Evolutionary conservation across 1,140 invertebrate species (phyloP).

Genomic region (Penaeus indicus): DNA sequence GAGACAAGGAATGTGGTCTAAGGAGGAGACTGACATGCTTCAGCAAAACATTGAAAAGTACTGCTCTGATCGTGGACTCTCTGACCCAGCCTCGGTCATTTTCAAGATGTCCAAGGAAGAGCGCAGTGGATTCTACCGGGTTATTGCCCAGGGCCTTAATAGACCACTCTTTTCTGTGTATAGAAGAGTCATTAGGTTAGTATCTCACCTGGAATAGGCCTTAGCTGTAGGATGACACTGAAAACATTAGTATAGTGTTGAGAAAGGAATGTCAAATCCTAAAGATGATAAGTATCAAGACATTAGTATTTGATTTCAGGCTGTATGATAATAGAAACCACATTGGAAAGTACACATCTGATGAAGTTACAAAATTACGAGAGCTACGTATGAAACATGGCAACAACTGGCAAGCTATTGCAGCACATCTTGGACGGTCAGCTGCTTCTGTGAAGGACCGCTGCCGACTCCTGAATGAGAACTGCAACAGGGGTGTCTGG

Average conservation of each 20-base stretch:
- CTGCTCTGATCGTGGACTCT: constrained; percentile 71
- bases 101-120: constrained; percentile 74
- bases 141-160: constrained; percentile 72
- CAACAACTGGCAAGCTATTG: constrained; percentile 74
- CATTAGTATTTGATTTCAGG: constrained; percentile 63
- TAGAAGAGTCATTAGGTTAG: constrained; percentile 70
- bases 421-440: constrained; percentile 72
- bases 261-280: background rate
- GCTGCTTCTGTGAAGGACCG: constrained; percentile 75
- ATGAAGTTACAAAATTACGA: constrained; percentile 71
- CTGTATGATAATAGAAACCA: constrained; percentile 75
- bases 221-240: background rate
- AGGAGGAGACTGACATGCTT: constrained; percentile 72
- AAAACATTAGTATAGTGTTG: background rate
- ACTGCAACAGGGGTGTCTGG: constrained; percentile 74
- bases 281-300: too few species aligned
- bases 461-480: constrained; percentile 73
- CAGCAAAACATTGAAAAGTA: constrained; percentile 72
- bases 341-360: constrained; percentile 73
- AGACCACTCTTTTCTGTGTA: constrained; percentile 74
- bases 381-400: constrained; percentile 71
- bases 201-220: too few species aligned
- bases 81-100: constrained; percentile 72
- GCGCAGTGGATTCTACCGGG: constrained; percentile 73
- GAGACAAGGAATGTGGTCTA: constrained; percentile 74